Evolutionary conservation across 2,113 vertebrate species (phyloP).

Genomic region (Pomatorhinus ruficollis): DNA sequence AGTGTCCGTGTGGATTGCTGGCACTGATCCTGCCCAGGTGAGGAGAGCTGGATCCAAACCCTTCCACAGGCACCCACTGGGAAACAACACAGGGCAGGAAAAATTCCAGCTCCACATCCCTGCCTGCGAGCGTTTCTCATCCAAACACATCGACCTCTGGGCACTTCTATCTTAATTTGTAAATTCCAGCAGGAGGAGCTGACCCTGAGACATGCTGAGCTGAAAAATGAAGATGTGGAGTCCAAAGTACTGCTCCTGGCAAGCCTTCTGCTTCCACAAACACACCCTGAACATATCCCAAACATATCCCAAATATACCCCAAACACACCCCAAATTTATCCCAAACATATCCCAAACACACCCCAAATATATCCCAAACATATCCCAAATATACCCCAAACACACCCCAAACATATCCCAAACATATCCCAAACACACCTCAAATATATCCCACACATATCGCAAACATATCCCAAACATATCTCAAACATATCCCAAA

Average conservation of each 20-base stretch:
- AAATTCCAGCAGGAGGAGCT: neutral
- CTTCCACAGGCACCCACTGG: fast-evolving
- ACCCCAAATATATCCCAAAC: too few relatives aligned
- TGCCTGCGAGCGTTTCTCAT: neutral
- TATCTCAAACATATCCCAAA: too few relatives aligned
- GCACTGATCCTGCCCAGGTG: too few relatives aligned
- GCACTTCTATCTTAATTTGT: neutral
- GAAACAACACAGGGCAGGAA: neutral
- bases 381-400: too few relatives aligned
- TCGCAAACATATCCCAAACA: too few relatives aligned
- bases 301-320: too few relatives aligned
- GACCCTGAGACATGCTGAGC: neutral
- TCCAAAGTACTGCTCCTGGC: neutral
- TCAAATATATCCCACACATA: too few relatives aligned
- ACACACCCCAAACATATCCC: too few relatives aligned
- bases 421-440: too few relatives aligned
- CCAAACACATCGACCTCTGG: neutral
- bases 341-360: too few relatives aligned
- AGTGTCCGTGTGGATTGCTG: neutral
- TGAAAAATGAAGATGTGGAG: neutral
- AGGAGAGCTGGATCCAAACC: neutral
- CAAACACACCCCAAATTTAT: too few relatives aligned
- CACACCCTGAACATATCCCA: too few relatives aligned
- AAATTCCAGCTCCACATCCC: neutral
- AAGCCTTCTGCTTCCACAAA: neutral